A percentile compares a stretch with the other conserved stretches of the same genome.
Conservation (phyloP, 2,113 vertebrate species). For the Seriola quinqueradiata region DNA sequence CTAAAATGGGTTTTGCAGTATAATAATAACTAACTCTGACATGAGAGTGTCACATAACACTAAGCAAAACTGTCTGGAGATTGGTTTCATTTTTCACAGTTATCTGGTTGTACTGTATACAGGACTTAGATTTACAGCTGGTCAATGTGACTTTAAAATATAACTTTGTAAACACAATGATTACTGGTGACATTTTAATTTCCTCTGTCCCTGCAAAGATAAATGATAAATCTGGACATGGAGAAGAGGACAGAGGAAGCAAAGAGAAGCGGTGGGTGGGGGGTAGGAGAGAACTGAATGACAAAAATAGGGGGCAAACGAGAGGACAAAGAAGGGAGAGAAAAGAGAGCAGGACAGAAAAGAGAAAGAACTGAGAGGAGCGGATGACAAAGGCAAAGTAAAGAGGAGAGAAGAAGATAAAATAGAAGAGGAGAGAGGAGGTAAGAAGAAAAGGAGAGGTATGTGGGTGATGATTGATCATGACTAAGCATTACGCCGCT, state of each 20-base stretch:
- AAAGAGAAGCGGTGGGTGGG: neutral
- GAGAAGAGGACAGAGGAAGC: neutral
- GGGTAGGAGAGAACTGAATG: neutral
- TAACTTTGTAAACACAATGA: neutral
- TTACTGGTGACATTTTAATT: conserved; percentile 28
- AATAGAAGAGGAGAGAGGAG: conserved; percentile 12
- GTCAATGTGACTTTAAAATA: conserved; percentile 12
- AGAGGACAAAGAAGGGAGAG: neutral
- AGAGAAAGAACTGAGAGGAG: neutral
- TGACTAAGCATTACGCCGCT: conserved; percentile 66
- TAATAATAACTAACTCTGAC: no score
- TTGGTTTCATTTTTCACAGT: no score
- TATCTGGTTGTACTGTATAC: no score
- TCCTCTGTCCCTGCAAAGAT: neutral
- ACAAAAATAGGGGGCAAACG: neutral
- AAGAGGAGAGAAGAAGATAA: neutral
- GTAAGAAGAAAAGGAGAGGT: conserved; percentile 21
- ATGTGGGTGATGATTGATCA: conserved; percentile 51
- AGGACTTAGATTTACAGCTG: neutral
- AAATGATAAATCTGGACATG: neutral
- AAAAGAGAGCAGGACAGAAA: neutral
- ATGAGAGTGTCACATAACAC: no score
- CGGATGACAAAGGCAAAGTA: neutral
- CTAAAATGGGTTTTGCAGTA: no score
- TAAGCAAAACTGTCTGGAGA: neutral